Conservation (phyloP, 2,888 invertebrate species). For the Orthosia incerta region DNA sequence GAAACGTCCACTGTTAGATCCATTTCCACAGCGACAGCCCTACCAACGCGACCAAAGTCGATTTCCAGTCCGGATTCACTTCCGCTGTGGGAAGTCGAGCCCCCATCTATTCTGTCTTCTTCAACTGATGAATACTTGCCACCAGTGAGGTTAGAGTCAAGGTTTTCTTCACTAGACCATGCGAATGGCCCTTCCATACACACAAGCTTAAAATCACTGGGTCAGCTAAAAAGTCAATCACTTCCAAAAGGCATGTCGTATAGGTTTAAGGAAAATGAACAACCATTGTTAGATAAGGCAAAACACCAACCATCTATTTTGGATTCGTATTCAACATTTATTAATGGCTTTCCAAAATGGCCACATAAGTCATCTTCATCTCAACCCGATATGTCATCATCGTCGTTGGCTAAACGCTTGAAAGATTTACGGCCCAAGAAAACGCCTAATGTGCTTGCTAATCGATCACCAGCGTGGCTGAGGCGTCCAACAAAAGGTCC, state of each 20-base stretch:
- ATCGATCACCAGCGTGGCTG: constrained; percentile 29
- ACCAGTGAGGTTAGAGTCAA: constrained; percentile 21
- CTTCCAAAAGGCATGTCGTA: neutral
- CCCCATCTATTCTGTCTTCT: neutral
- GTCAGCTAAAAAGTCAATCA: constrained; percentile 1
- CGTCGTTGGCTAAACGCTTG: constrained; percentile 15
- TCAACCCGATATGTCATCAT: constrained; percentile 1
- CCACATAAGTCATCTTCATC: neutral
- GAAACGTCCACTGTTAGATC: neutral
- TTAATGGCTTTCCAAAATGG: constrained; percentile 1
- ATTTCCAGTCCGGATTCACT: neutral
- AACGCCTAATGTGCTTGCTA: neutral
- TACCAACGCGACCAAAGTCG: neutral
- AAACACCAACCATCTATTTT: neutral
- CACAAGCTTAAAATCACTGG: neutral
- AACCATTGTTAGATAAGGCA: neutral
- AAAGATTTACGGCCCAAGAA: neutral
- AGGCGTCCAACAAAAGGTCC: constrained; percentile 19
- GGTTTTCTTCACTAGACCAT: constrained; percentile 18
- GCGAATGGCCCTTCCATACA: neutral
- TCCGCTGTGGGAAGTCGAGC: neutral
- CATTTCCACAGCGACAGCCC: neutral
- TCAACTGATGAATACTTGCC: constrained; percentile 11
- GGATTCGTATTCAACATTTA: constrained; percentile 5
- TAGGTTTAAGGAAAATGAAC: neutral